These are phyloP conservation scores for Sciaenops ocellatus DNA, from an alignment of 2,797 vertebrate species.

Conservation along the genomic window DNA sequence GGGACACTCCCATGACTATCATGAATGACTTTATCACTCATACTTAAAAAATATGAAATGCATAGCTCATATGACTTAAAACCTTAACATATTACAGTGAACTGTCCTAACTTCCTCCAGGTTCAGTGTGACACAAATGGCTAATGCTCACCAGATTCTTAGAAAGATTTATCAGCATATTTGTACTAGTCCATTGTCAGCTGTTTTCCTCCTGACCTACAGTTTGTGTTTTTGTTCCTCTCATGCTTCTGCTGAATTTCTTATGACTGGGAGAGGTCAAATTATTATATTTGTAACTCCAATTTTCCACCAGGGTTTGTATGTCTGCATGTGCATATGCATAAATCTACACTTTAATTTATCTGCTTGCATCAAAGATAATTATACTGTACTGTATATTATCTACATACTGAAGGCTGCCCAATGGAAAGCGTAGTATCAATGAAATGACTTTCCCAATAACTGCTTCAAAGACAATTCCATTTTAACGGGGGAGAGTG, in stretches of 20 bases:
- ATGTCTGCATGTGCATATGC: background rate
- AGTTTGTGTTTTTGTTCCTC: conserved; percentile 3
- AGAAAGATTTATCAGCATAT: conserved; percentile 10
- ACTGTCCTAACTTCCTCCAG: no score
- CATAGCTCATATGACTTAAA: background rate
- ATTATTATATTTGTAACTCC: background rate
- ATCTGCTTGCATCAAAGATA: background rate
- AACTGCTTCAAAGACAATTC: background rate
- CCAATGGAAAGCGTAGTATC: background rate
- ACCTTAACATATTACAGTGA: no score
- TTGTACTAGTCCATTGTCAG: background rate
- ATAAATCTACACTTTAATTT: background rate
- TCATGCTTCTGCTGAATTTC: conserved; percentile 18
- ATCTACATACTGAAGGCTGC: background rate
- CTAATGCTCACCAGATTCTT: background rate
- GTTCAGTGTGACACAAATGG: no score
- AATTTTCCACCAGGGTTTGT: background rate
- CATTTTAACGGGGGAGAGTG: no score
- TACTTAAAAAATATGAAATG: no score
- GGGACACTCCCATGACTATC: background rate
- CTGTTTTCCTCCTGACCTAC: background rate
- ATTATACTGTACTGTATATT: background rate
- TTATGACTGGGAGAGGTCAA: background rate
- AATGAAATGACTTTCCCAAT: background rate
- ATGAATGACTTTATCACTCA: background rate